Percentiles rank a stretch among this genome's conserved stretches.
phyloP scores from a whole-genome alignment of 2,797 vertebrate genomes.

The Halcyon badia region DNA sequence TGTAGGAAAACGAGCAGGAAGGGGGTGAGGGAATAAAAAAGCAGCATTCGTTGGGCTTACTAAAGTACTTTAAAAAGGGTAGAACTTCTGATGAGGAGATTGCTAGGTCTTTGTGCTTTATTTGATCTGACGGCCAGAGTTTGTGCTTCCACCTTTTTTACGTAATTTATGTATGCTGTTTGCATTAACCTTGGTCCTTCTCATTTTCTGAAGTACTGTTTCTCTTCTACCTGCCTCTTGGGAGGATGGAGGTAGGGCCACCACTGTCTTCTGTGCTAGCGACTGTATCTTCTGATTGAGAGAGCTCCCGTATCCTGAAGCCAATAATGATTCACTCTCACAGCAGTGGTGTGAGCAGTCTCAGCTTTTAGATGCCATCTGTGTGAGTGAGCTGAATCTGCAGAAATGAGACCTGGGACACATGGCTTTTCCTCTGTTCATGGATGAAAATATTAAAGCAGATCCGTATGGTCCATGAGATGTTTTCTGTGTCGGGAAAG shows the following conservation, averaged over 20 bases:
- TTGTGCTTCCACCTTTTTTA: background rate
- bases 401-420: constrained; percentile 32
- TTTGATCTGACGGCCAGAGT: background rate
- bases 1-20: background rate
- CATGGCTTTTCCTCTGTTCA: constrained; percentile 56
- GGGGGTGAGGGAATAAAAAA: background rate
- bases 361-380: constrained; percentile 66
- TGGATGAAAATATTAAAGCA: constrained; percentile 63
- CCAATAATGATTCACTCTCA: constrained; percentile 70
- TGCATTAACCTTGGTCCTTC: background rate
- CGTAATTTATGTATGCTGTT: background rate
- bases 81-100: background rate
- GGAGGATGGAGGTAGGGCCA: background rate
- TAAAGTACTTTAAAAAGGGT: background rate
- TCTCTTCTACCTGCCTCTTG: background rate
- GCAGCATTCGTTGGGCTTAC: background rate
- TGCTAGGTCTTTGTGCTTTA: background rate
- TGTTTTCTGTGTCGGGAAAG: constrained; percentile 58
- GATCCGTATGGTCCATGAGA: constrained; percentile 37
- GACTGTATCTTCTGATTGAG: constrained; percentile 26
- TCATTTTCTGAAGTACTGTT: background rate
- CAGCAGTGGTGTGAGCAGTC: constrained; percentile 68
- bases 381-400: constrained; percentile 68
- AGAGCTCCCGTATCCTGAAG: constrained; percentile 1
- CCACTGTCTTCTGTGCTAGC: constrained; percentile 15